Evolutionary conservation across 1,140 invertebrate genomes (phyloP).

Genomic region (Himalopsyche phryganea): DNA sequence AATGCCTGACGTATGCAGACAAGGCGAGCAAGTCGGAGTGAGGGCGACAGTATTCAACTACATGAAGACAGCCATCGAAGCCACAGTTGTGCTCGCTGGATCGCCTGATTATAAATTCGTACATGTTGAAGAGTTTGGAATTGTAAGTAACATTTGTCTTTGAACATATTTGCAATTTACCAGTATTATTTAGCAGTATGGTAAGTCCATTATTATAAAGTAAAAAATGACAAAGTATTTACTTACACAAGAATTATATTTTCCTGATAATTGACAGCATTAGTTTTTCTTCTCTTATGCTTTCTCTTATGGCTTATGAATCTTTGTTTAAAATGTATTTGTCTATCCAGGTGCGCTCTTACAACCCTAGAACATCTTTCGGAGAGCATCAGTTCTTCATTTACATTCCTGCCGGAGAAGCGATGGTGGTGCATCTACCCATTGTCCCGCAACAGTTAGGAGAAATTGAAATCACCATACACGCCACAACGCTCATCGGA

Average conservation of each 20-base stretch:
- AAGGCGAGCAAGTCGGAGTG: slow-evolving; percentile 92
- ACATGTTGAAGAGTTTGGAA: slow-evolving; percentile 87
- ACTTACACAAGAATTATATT: no score
- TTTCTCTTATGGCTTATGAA: no score
- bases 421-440: slow-evolving; percentile 80
- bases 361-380: slow-evolving; percentile 81
- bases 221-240: no score
- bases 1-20: slow-evolving; percentile 76
- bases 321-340: no score
- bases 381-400: slow-evolving; percentile 94
- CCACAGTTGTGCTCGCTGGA: slow-evolving; percentile 80
- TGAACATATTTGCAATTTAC: no score
- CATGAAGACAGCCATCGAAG: slow-evolving; percentile 77
- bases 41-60: slow-evolving; percentile 94
- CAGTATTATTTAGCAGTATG: no score
- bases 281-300: no score
- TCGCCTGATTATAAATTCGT: slow-evolving; percentile 91
- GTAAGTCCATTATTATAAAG: no score
- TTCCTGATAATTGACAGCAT: no score
- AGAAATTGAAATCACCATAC: slow-evolving; percentile 74
- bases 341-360: slow-evolving; percentile 59
- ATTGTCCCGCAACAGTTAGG: slow-evolving; percentile 82
- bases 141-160: slow-evolving; percentile 59
- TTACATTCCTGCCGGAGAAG: slow-evolving; percentile 78
- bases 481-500: slow-evolving; percentile 82